A percentile compares a stretch with the other conserved stretches of the same genome.
Conservation (phyloP, 1,140 invertebrate species). For the Pachypeltis micranthus region DNA sequence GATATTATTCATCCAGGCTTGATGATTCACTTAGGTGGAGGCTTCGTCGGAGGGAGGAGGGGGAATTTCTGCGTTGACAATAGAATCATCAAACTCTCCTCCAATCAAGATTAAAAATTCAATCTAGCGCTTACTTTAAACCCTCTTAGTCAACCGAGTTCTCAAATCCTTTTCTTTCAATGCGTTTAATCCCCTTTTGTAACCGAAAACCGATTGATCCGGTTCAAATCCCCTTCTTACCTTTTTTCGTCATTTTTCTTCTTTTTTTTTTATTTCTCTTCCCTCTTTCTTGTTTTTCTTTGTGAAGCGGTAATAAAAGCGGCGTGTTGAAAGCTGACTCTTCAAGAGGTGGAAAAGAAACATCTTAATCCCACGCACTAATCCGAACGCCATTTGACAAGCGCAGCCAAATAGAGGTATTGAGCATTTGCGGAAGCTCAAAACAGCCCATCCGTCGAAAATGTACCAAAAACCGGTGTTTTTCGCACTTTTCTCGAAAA, state of each 20-base stretch:
- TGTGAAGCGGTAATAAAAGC: too few relatives aligned
- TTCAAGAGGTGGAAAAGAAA: neutral
- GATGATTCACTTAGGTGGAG: conserved; percentile 10
- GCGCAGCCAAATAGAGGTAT: too few relatives aligned
- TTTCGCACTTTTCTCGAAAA: too few relatives aligned
- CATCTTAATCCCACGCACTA: too few relatives aligned
- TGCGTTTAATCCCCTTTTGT: neutral
- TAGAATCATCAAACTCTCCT: conserved; percentile 1
- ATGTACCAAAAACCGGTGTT: too few relatives aligned
- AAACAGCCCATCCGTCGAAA: too few relatives aligned
- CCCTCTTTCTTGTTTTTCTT: too few relatives aligned
- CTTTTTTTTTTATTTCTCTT: too few relatives aligned
- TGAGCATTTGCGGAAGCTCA: too few relatives aligned
- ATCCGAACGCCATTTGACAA: too few relatives aligned
- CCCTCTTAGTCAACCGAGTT: neutral
- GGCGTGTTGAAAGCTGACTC: too few relatives aligned
- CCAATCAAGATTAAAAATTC: conserved; percentile 10
- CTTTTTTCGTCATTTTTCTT: neutral
- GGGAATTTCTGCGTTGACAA: neutral
- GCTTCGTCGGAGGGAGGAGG: neutral
- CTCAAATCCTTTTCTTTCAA: neutral
- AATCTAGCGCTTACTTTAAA: neutral
- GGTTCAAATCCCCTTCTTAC: neutral
- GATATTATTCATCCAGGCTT: conserved; percentile 13
- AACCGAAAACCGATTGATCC: neutral